These are phyloP conservation scores for Phaenicophaeus curvirostris DNA, from an alignment of 2,797 vertebrate species.

Conservation along the genomic window DNA sequence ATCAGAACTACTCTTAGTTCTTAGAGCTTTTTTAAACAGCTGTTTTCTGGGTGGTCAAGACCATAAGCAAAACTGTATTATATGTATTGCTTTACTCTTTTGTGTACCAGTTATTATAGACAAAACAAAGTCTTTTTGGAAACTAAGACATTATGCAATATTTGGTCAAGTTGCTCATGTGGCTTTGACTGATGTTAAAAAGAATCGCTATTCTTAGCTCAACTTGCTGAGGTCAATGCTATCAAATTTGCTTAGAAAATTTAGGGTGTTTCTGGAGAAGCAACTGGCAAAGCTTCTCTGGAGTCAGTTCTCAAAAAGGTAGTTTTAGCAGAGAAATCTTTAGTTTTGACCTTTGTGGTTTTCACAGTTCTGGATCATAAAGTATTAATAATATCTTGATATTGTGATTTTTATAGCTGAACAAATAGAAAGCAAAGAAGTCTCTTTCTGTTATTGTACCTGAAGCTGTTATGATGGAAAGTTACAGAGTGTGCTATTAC, in stretches of 20 bases:
- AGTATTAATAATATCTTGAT: background rate
- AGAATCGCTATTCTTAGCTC: conserved; percentile 75
- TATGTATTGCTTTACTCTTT: conserved; percentile 1
- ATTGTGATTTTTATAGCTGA: background rate
- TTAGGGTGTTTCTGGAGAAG: conserved; percentile 85
- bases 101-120: conserved; percentile 85
- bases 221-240: conserved; percentile 74
- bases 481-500: background rate
- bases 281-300: conserved; percentile 84
- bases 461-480: background rate
- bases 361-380: background rate
- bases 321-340: background rate
- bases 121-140: conserved; percentile 83
- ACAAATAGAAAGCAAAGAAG: background rate
- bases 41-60: background rate
- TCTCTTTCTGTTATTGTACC: background rate
- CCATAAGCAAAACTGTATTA: background rate
- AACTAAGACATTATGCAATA: conserved; percentile 79
- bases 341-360: background rate
- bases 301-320: conserved; percentile 83
- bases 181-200: conserved; percentile 63
- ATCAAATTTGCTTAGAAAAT: conserved; percentile 81
- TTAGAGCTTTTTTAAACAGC: background rate
- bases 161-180: conserved; percentile 75
- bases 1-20: background rate